A percentile compares a stretch with the other conserved stretches of the same genome.
Conservation (phyloP, 2,113 vertebrate genomes). For the Otocyon megalotis region DNA sequence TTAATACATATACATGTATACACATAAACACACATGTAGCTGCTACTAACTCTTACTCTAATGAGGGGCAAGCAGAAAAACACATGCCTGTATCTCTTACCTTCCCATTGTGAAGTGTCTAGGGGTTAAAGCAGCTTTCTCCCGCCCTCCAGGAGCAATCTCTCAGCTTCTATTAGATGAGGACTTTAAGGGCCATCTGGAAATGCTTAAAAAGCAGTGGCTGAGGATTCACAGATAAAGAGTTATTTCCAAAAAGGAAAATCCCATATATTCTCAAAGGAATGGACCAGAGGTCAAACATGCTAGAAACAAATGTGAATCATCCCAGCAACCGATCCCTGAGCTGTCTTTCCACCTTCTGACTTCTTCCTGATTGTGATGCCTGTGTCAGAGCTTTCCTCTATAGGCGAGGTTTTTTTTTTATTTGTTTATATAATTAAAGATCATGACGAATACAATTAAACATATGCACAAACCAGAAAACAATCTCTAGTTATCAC, state of each 20-base stretch:
- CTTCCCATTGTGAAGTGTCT: neutral
- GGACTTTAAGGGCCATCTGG: constrained; percentile 54
- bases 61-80: neutral
- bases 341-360: neutral
- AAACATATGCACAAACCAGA: neutral
- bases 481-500: neutral
- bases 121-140: neutral
- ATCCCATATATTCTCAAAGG: constrained; percentile 40
- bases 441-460: neutral
- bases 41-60: neutral
- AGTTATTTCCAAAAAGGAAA: constrained; percentile 63
- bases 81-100: neutral
- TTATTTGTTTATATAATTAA: neutral
- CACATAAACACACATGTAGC: neutral
- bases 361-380: neutral
- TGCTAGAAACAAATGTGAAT: constrained; percentile 53
- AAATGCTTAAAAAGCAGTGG: constrained; percentile 58
- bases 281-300: constrained; percentile 31
- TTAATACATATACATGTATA: neutral
- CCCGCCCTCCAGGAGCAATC: neutral
- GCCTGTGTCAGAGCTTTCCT: neutral
- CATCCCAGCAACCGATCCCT: neutral
- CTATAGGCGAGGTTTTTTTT: neutral
- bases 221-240: constrained; percentile 31
- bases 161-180: neutral